Evolutionary conservation across 2,113 vertebrate species (phyloP), one percentile per base, ranked within the genome.

Genomic region (Vimba vimba): DNA sequence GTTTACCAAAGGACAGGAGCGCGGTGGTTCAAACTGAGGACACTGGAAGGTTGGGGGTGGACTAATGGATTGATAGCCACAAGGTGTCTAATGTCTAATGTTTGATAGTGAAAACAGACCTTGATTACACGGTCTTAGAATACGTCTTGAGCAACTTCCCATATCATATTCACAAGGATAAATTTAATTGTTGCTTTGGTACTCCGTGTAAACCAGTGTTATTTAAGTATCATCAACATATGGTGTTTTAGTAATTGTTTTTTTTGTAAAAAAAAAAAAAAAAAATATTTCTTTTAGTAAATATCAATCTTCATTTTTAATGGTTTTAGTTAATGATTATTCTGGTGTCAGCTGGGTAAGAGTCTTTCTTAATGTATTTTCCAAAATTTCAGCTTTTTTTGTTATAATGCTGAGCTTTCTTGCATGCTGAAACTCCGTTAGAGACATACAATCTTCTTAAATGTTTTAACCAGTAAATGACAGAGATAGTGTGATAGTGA

Each of bases 1-100:
- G 82, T 88, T 88, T 33, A 25, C 85, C 39, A 71, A 74, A 88
- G 79, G 79, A 82, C 73, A 71, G 47, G 19, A 30, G 57, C 8
- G 10, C 52, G 52, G 30, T 69, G 12, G 74, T 59, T 88, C 50
- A 77, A 47, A 81, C 47, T 27, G 45, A 81, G 19, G 74, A 59
- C 25, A 23, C 75, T 80, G 69, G 39, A 60, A 77, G 82, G 27
- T 12, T 66, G 36, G 79, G 82, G 60, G 21, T 55, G 75, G 47
- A 62, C 57, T 62, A 55, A 60, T 69, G 43, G 57, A 86, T 80
- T 36, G 69, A 71, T 52, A 36, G 59, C 45, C 60, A 47, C 19
- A 9, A 33, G n/a, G 69, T 62, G 85, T 50, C 64, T 47, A 39
- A 82, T 15, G 12, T 45, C 68, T 74, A 68, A n/a, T 57, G 55